Evolutionary conservation across 2,113 vertebrate species (phyloP), one percentile per base, ranked within the genome.

Genomic region (Toxotes chatareus): DNA sequence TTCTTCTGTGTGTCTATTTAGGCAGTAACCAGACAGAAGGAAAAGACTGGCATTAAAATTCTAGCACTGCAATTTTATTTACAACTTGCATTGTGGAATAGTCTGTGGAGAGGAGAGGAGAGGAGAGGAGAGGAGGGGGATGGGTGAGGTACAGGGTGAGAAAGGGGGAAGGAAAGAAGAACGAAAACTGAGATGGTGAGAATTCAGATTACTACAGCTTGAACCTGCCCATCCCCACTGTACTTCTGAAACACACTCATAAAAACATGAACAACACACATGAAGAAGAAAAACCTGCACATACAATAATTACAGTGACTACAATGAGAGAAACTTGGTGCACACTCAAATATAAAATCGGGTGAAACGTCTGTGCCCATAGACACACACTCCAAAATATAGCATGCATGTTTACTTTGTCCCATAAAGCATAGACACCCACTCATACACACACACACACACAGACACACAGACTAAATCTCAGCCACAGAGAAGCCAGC

Each of bases 401-500:
- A 51, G 59, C 40, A 36, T 23, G 70, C 51, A 40, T 47, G 31
- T 73, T 73, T 59, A 19, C 70, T 23, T 36, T 9, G 0, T 68
- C 73, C 56, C 69, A 63, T 53, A 71, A 76, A 88, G 21, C 53
- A 80, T 40, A 44, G 61, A 86, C 68, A 61, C 67, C 12, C 9
- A 27, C 3, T 19, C 56, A 75, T 64, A 68, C 5, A 75, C 73
- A 70, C 69, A 27, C 62, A 66, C 13, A 85, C 82, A 75, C 73
- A 84, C 74, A 74, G 75, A 73, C 46, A 79, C 38, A 73, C 82
- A 85, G 16, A 73, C 73, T 74, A 82, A 82, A 84, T 70, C 71
- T 80, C 72, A 86, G 79, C 74, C 76, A 87, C 65, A 74, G 80
- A 88, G 89, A 88, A 89, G 89, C 89, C 73, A 89, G 91, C 90